Base-by-base conservation (phyloP, 2,797 vertebrate genomes). In the Squalus acanthias region DNA sequence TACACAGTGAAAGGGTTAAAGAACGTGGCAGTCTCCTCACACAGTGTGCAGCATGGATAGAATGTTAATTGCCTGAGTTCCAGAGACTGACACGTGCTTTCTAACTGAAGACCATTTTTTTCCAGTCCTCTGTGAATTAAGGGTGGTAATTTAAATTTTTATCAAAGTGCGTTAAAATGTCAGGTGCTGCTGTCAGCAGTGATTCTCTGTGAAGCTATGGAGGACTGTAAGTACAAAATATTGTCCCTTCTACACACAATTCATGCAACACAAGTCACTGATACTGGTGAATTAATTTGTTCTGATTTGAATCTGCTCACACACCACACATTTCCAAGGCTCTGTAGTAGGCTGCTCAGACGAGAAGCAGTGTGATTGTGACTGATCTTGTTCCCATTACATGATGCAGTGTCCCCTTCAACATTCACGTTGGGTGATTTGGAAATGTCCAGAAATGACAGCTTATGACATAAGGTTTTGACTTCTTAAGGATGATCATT, bases 81-180 rank as follows among this genome's bases (percentile, higher is more conserved):
- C 89, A 26, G 88, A 33, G 88, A 89, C 53, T n/a, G 60, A n/a
- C 60, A 65, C 89, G 60, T 12, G 89, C 29, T 65, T 92, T 92
- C 60, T n/a, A 65, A n/a, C 60, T 39, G 87, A 92, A 63, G 60
- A 85, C 82, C 46, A 82, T 46, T 82, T 79, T n/a, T 79, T 46
- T 20, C 12, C 29, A 65, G 57, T 92, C 60, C 60, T 92, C 57
- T 92, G 89, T 92, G 89, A 92, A 92, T 63, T 92, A n/a, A 92
- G 89, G 63, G 17, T n/a, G 60, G 89, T 92, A 20, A 92, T 92
- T 92, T 92, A 65, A 63, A 92, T 92, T 63, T 39, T 92, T 92
- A 92, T 65, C 89, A 92, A 67, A 65, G 89, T 67, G 89, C 20
- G 88, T 65, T 92, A 63, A 92, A 92, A 63, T 92, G 89, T 63